Conservation (phyloP, 2,113 vertebrate species). For the Lathamus discolor region DNA sequence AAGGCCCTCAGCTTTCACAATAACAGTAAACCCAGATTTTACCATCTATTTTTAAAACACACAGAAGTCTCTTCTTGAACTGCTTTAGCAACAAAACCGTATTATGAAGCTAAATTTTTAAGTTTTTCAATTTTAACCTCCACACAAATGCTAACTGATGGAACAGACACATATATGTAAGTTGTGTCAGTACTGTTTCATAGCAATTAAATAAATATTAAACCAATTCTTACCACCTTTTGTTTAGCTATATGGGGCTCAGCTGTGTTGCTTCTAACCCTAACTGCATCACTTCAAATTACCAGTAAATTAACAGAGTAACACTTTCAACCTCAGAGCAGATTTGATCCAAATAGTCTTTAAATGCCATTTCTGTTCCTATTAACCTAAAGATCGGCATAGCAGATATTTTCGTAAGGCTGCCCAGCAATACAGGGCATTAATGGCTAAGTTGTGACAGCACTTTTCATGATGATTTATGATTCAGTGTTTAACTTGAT, state of each 20-base stretch:
- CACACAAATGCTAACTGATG: slow-evolving; percentile 16
- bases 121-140: not conserved
- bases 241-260: slow-evolving; percentile 80
- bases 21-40: slow-evolving; percentile 27
- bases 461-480: slow-evolving; percentile 99
- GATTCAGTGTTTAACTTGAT: slow-evolving; percentile 99
- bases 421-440: slow-evolving; percentile 93
- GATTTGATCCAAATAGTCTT: slow-evolving; percentile 99
- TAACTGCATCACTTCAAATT: slow-evolving; percentile 99
- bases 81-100: not conserved
- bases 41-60: not conserved
- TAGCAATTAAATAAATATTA: slow-evolving; percentile 74
- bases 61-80: not conserved
- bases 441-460: slow-evolving; percentile 99
- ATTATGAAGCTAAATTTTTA: not conserved
- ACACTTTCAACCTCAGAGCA: slow-evolving; percentile 96
- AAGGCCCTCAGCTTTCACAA: not conserved
- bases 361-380: slow-evolving; percentile 99
- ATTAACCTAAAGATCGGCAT: slow-evolving; percentile 99
- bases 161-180: slow-evolving; percentile 43
- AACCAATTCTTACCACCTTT: slow-evolving; percentile 67
- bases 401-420: slow-evolving; percentile 98
- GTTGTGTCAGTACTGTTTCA: slow-evolving; percentile 49
- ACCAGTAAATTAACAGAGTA: slow-evolving; percentile 99
- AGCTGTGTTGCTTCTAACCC: slow-evolving; percentile 86